phyloP scores from a whole-genome alignment of 2,113 vertebrate species.

The Danionella cerebrum region DNA sequence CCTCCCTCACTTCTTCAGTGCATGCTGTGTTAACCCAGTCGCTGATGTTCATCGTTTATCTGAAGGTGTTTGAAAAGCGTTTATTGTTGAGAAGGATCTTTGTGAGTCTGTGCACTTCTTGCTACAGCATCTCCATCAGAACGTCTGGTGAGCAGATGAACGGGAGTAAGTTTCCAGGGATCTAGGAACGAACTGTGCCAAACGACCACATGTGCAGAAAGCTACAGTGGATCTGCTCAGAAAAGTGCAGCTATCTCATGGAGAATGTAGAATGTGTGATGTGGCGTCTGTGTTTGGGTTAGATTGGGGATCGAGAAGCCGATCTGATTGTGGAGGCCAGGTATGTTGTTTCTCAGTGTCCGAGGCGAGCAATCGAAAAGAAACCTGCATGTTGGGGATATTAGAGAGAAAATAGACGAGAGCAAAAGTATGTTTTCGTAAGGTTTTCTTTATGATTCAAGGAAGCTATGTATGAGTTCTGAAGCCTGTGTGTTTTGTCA shows the following conservation, averaged over 20 bases:
- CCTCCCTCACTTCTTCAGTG: conserved; percentile 28
- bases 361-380: conserved; percentile 24
- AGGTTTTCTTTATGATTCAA: conserved; percentile 29
- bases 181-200: conserved; percentile 31
- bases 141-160: conserved; percentile 10
- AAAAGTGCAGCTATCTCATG: neutral
- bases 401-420: neutral
- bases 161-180: conserved; percentile 18
- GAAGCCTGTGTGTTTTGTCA: conserved; percentile 39
- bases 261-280: neutral
- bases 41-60: conserved; percentile 32
- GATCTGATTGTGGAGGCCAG: neutral
- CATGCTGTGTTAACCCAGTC: conserved; percentile 38
- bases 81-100: neutral
- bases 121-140: neutral
- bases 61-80: conserved; percentile 7
- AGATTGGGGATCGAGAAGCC: neutral
- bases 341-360: neutral
- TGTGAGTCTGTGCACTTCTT: neutral
- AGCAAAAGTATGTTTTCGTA: conserved; percentile 21
- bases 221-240: conserved; percentile 4
- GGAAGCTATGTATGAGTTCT: conserved; percentile 14
- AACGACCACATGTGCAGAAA: conserved; percentile 37
- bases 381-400: neutral
- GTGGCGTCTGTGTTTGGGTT: neutral